Evolutionary conservation across 2,888 invertebrate species (phyloP).

Genomic region (Nomada fucata): DNA sequence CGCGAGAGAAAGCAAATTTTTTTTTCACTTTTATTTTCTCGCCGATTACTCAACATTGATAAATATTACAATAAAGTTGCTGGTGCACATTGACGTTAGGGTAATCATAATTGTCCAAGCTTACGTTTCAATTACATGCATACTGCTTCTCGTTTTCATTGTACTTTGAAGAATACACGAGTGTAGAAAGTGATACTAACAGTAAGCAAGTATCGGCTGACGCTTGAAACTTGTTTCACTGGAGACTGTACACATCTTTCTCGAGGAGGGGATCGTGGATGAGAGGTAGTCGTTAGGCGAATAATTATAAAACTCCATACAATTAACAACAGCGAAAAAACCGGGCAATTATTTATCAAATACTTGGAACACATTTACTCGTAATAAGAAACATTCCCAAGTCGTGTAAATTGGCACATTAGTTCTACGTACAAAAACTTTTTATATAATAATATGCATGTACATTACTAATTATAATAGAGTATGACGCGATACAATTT

Average conservation of each 20-base stretch:
- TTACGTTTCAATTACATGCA: background rate
- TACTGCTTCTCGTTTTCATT: background rate
- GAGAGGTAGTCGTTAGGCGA: background rate
- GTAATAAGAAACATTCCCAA: background rate
- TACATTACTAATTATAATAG: too few relatives aligned
- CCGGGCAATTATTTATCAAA: background rate
- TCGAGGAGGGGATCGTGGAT: background rate
- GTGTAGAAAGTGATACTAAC: constrained; percentile 6
- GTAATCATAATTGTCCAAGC: background rate
- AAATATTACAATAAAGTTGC: too few relatives aligned
- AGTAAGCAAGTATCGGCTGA: background rate
- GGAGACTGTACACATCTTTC: background rate
- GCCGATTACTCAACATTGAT: too few relatives aligned
- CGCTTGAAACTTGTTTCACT: constrained; percentile 20
- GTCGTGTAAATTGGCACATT: background rate
- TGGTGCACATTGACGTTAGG: background rate
- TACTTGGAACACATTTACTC: background rate
- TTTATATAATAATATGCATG: too few relatives aligned
- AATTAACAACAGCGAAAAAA: background rate
- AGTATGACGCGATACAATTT: too few relatives aligned
- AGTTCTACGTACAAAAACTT: background rate
- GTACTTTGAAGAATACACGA: background rate
- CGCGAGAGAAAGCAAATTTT: too few relatives aligned
- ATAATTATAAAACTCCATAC: background rate
- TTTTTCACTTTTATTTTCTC: too few relatives aligned